These are phyloP conservation scores for Chloroceryle inda DNA, from an alignment of 2,797 vertebrate genomes.

Conservation along the genomic window DNA sequence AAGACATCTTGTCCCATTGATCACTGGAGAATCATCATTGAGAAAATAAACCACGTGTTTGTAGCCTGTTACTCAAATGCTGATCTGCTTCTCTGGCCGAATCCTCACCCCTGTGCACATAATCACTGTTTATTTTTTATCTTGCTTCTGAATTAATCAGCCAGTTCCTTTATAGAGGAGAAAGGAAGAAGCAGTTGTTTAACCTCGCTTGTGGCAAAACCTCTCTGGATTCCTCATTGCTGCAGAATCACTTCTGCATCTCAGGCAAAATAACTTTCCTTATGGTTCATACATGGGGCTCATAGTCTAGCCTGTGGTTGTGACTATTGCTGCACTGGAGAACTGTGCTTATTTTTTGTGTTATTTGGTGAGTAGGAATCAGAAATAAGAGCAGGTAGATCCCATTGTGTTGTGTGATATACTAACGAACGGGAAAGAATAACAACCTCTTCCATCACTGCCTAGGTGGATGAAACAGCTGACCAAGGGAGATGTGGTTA, in stretches of 20 bases:
- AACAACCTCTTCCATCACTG: background rate
- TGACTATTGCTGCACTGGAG: background rate
- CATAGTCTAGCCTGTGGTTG: background rate
- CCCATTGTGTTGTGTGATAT: background rate
- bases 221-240: background rate
- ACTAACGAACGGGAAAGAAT: background rate
- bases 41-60: conserved; percentile 46
- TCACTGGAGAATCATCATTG: background rate
- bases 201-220: conserved; percentile 40
- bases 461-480: background rate
- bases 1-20: conserved; percentile 19
- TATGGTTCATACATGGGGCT: background rate
- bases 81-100: conserved; percentile 52
- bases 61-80: conserved; percentile 47
- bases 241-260: background rate
- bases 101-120: conserved; percentile 55
- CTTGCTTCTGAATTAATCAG: conserved; percentile 60
- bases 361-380: background rate
- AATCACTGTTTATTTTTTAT: conserved; percentile 68
- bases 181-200: conserved; percentile 39
- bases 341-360: background rate
- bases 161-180: background rate
- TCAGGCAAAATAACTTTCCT: background rate
- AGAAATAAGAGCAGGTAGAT: background rate
- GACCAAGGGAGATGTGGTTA: background rate